Conservation (phyloP, 1,140 invertebrate species). For the Mactra quadrangularis region DNA sequence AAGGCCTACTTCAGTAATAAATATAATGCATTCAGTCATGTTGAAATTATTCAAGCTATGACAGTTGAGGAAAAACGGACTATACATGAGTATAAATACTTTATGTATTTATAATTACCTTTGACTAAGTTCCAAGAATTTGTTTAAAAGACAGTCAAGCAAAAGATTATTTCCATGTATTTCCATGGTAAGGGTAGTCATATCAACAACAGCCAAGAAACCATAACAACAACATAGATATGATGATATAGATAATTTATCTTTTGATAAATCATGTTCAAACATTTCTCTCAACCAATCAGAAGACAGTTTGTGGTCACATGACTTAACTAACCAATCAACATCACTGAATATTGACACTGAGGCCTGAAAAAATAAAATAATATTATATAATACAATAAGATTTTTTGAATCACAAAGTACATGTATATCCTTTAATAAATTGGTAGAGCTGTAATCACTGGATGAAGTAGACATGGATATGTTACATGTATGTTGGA, state of each 20-base stretch:
- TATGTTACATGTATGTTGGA: no score
- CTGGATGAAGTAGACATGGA: no score
- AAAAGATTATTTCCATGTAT: constrained; percentile 55
- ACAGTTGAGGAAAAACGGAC: no score
- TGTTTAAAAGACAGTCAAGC: constrained; percentile 52
- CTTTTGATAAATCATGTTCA: neutral
- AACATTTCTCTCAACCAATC: constrained; percentile 18
- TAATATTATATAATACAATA: neutral
- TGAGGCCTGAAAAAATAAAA: constrained; percentile 24
- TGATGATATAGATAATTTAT: constrained; percentile 21
- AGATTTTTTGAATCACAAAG: neutral
- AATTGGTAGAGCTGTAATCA: no score
- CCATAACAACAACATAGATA: constrained; percentile 69
- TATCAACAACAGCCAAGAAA: constrained; percentile 64
- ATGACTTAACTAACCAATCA: constrained; percentile 26
- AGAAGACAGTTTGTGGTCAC: neutral
- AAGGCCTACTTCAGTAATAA: no score
- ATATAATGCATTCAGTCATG: no score
- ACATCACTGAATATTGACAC: constrained; percentile 8
- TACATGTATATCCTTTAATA: no score
- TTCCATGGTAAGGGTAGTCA: constrained; percentile 56
- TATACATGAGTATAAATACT: no score
- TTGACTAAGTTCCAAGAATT: constrained; percentile 57
- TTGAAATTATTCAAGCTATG: no score
- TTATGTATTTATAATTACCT: constrained; percentile 45